phyloP scores from a whole-genome alignment of 2,797 vertebrate species.

The Dryobates pubescens region DNA sequence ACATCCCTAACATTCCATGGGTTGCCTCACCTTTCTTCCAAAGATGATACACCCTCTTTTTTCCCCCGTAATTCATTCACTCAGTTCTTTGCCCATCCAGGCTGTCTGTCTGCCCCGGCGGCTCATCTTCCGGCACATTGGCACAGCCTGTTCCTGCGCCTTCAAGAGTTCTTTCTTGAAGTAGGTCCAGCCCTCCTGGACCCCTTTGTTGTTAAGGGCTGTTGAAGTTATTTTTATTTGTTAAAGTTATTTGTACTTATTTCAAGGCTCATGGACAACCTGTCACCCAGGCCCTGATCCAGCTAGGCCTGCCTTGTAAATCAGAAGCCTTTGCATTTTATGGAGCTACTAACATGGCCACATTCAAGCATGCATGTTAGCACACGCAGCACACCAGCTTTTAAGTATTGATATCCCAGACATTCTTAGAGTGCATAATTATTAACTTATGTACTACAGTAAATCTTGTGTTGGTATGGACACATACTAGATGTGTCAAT shows the following conservation, averaged over 20 bases:
- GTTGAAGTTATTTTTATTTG: too few relatives aligned
- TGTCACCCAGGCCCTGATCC: background rate
- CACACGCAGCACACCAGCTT: background rate
- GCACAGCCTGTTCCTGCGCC: too few relatives aligned
- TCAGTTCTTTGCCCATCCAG: too few relatives aligned
- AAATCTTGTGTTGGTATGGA: background rate
- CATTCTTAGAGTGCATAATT: background rate
- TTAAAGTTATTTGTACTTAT: background rate
- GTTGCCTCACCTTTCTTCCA: too few relatives aligned
- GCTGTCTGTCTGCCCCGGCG: too few relatives aligned
- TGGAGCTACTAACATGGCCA: accelerated
- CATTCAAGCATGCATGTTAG: accelerated
- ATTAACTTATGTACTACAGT: background rate
- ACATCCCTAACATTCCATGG: too few relatives aligned
- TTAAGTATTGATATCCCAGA: background rate
- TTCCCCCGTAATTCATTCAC: too few relatives aligned
- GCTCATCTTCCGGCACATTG: too few relatives aligned
- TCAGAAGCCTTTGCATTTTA: background rate
- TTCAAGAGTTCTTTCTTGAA: too few relatives aligned
- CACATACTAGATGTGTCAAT: background rate
- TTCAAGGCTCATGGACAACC: background rate
- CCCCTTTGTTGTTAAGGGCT: too few relatives aligned
- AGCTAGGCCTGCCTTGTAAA: background rate
- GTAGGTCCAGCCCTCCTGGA: too few relatives aligned
- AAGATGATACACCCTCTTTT: too few relatives aligned